A percentile compares a stretch with the other conserved stretches of the same genome.
Evolutionary conservation across 1,140 invertebrate genomes (phyloP).

Genomic region (Calephelis nemesis): DNA sequence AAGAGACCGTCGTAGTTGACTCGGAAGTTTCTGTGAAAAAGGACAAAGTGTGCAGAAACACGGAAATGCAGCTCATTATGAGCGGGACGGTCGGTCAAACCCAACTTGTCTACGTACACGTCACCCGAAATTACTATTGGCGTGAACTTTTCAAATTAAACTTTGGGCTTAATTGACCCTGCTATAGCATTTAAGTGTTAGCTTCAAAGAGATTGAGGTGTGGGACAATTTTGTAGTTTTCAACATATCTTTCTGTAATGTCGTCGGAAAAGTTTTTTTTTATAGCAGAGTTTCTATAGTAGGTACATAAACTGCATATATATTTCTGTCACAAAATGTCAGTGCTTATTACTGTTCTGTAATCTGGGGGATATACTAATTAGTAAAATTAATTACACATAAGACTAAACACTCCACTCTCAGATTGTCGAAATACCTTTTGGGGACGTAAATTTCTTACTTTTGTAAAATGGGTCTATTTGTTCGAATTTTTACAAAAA

Average conservation of each 20-base stretch:
- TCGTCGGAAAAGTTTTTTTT: too few relatives aligned
- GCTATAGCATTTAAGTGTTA: constrained; percentile 29
- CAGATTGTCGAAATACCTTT: too few relatives aligned
- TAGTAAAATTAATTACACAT: too few relatives aligned
- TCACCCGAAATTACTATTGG: constrained; percentile 48
- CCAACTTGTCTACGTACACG: constrained; percentile 41
- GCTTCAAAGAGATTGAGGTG: constrained; percentile 15
- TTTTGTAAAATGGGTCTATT: too few relatives aligned
- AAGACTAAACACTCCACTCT: too few relatives aligned
- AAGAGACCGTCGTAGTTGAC: constrained; percentile 12
- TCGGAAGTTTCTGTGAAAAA: constrained; percentile 36
- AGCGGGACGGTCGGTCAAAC: constrained; percentile 43
- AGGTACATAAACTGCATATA: too few relatives aligned
- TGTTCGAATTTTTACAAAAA: too few relatives aligned
- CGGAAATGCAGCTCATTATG: constrained; percentile 44
- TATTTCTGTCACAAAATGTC: too few relatives aligned
- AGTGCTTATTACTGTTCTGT: too few relatives aligned
- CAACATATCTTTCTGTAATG: neutral
- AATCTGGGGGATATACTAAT: too few relatives aligned
- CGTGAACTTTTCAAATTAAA: constrained; percentile 54
- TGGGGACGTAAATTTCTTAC: too few relatives aligned
- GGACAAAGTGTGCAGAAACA: constrained; percentile 29
- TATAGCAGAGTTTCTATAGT: too few relatives aligned
- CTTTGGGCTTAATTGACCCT: constrained; percentile 36
- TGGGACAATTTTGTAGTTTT: constrained; percentile 15